Percentiles rank a stretch among this genome's conserved stretches.
These are phyloP conservation scores for Heliconius sara DNA, from an alignment of 2,888 invertebrate genomes.

Conservation along the genomic window DNA sequence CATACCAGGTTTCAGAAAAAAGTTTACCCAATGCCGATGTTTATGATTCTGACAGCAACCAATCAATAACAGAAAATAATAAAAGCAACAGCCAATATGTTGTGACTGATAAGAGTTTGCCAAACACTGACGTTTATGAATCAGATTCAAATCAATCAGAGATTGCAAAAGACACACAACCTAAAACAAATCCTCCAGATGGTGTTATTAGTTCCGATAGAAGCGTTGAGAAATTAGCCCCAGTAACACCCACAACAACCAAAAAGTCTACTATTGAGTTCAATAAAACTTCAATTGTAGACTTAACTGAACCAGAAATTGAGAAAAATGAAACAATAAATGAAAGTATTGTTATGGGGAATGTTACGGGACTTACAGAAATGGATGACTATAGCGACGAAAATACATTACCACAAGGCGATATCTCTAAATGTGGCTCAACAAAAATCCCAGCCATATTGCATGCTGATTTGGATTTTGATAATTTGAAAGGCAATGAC, in stretches of 20 bases:
- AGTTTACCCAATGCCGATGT: slow-evolving; percentile 77
- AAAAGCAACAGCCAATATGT: slow-evolving; percentile 62
- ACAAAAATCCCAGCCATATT: slow-evolving; percentile 77
- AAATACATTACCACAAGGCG: slow-evolving; percentile 25
- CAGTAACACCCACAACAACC: slow-evolving; percentile 45
- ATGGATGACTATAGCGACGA: slow-evolving; percentile 50
- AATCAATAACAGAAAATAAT: slow-evolving; percentile 61
- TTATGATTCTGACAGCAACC: slow-evolving; percentile 85
- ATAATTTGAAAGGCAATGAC: slow-evolving; percentile 74
- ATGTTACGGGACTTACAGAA: slow-evolving; percentile 71
- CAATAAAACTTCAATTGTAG: slow-evolving; percentile 57
- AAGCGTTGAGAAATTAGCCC: slow-evolving; percentile 43
- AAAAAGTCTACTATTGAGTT: slow-evolving; percentile 49
- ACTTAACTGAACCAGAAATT: slow-evolving; percentile 60
- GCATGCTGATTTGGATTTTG: slow-evolving; percentile 75
- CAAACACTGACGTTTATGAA: slow-evolving; percentile 81
- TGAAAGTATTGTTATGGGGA: slow-evolving; percentile 74
- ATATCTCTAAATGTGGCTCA: slow-evolving; percentile 67
- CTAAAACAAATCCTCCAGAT: slow-evolving; percentile 37
- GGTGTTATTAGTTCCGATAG: slow-evolving; percentile 54
- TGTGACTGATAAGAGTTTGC: slow-evolving; percentile 72
- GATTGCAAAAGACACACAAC: slow-evolving; percentile 52
- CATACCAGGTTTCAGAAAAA: slow-evolving; percentile 68
- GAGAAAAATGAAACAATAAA: slow-evolving; percentile 55
- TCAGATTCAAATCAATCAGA: slow-evolving; percentile 80